These are phyloP conservation scores for Stomatorhinus walkeri DNA, from an alignment of 2,797 vertebrate genomes.

Conservation along the genomic window DNA sequence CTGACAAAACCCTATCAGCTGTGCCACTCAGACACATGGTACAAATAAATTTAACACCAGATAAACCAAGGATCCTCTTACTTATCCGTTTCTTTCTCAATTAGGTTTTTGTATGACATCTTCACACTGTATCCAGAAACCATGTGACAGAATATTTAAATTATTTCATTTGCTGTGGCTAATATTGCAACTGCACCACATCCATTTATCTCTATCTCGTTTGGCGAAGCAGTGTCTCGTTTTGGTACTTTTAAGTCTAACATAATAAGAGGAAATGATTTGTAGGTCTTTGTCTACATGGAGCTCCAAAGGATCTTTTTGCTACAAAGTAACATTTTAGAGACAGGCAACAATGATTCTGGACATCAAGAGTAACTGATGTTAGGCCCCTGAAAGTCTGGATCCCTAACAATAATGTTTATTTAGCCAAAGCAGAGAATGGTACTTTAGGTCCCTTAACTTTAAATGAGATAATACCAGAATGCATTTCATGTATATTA, in stretches of 20 bases:
- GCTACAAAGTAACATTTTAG: neutral
- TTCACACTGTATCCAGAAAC: constrained; percentile 17
- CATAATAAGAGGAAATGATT: neutral
- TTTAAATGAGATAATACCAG: neutral
- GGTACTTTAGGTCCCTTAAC: neutral
- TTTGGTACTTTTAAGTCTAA: neutral
- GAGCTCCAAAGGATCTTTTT: neutral
- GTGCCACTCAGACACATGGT: constrained; percentile 45
- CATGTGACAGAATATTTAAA: neutral
- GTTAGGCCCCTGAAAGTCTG: neutral
- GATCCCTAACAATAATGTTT: constrained; percentile 1
- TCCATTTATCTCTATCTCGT: neutral
- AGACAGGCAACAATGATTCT: neutral
- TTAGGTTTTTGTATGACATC: constrained; percentile 40
- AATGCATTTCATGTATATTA: neutral
- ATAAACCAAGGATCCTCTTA: constrained; percentile 50
- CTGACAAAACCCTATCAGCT: constrained; percentile 17
- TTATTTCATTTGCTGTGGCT: neutral
- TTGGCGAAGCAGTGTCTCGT: neutral
- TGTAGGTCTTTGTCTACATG: neutral
- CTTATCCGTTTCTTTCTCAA: constrained; percentile 36
- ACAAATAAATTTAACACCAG: constrained; percentile 47
- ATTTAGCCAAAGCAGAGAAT: constrained; percentile 1
- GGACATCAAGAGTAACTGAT: neutral
- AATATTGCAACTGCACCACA: neutral